phyloP scores from a whole-genome alignment of 2,888 invertebrate genomes.

The Spisula solida region DNA sequence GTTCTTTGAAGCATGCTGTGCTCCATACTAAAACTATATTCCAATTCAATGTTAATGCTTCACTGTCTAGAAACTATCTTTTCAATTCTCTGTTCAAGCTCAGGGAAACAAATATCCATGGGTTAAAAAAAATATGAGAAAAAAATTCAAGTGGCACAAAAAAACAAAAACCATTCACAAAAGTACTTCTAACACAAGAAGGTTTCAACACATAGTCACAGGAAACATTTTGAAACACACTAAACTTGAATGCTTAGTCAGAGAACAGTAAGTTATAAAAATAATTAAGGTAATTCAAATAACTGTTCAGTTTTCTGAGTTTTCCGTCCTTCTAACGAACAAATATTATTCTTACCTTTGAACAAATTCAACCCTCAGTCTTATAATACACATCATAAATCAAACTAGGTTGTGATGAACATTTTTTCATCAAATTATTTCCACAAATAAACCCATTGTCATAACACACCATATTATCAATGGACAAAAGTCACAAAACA shows the following conservation, averaged over 20 bases:
- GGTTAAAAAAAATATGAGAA: background rate
- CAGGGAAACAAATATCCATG: background rate
- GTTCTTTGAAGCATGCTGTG: background rate
- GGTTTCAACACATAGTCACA: background rate
- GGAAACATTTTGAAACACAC: background rate
- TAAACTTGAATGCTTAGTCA: background rate
- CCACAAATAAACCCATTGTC: too few species aligned
- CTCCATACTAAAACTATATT: background rate
- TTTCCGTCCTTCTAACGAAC: background rate
- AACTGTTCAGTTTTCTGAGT: background rate
- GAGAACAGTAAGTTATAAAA: constrained; percentile 15
- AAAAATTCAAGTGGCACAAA: constrained; percentile 8
- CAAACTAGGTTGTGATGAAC: too few species aligned
- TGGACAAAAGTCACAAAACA: background rate
- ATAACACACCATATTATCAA: too few species aligned
- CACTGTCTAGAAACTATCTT: background rate
- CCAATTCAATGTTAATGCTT: background rate
- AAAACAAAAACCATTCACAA: background rate
- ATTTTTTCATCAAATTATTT: too few species aligned
- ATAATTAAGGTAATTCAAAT: background rate
- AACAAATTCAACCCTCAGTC: too few species aligned
- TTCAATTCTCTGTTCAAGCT: constrained; percentile 1
- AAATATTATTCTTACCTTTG: background rate
- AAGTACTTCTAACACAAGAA: background rate
- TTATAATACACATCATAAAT: too few species aligned